phyloP scores from a whole-genome alignment of 1,140 invertebrate species.

The Atta texana region DNA sequence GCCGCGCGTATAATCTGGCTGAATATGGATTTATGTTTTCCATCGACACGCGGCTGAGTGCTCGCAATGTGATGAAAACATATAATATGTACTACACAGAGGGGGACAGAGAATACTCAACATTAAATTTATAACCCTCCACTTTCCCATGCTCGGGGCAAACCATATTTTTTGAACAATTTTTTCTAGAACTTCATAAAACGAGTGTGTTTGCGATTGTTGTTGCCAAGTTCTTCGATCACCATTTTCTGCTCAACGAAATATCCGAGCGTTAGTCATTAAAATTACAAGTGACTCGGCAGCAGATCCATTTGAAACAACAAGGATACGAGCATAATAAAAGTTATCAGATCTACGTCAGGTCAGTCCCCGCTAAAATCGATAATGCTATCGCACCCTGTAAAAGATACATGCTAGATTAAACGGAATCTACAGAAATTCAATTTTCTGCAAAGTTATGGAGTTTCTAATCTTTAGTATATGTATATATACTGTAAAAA shows the following conservation, averaged over 20 bases:
- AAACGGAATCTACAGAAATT: background rate
- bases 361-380: background rate
- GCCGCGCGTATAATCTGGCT: conserved; percentile 70
- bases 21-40: conserved; percentile 73
- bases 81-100: conserved; percentile 41
- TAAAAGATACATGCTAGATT: background rate
- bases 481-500: background rate
- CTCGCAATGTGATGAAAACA: conserved; percentile 45
- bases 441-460: background rate
- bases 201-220: background rate
- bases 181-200: background rate
- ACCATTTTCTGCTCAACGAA: background rate
- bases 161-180: conserved; percentile 10
- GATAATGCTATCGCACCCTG: background rate
- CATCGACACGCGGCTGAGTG: conserved; percentile 62
- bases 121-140: conserved; percentile 49
- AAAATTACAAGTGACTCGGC: conserved; percentile 46
- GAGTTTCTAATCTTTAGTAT: background rate
- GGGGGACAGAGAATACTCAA: conserved; percentile 12
- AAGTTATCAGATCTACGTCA: conserved; percentile 43
- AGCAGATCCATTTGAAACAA: background rate
- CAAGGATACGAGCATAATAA: conserved; percentile 17
- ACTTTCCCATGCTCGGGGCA: background rate
- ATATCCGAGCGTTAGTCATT: conserved; percentile 10
- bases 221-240: background rate